phyloP scores from a whole-genome alignment of 2,888 invertebrate genomes.

The Drosophila sordidapex region DNA sequence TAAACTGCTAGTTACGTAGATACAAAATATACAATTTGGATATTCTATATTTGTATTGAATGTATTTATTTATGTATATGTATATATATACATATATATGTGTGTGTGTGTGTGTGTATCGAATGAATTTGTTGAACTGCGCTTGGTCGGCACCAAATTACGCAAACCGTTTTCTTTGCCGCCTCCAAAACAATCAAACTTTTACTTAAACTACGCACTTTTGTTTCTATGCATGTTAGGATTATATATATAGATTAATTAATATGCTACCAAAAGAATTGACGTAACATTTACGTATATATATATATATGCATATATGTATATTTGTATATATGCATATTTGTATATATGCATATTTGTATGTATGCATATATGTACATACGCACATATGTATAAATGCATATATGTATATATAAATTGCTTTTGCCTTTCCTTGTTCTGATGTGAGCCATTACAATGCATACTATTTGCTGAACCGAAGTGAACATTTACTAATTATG shows the following conservation, averaged over 20 bases:
- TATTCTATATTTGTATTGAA: constrained; percentile 39
- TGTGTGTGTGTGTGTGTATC: constrained; percentile 38
- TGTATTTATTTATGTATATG: constrained; percentile 51
- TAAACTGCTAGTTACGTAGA: constrained; percentile 23
- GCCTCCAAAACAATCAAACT: constrained; percentile 23
- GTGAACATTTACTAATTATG: constrained; percentile 8
- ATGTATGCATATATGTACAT: constrained; percentile 7
- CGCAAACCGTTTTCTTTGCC: constrained; percentile 9
- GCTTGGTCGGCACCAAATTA: constrained; percentile 39
- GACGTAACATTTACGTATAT: constrained; percentile 31
- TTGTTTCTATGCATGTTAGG: constrained; percentile 31
- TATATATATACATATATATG: constrained; percentile 32
- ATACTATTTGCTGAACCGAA: constrained; percentile 13
- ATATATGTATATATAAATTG: constrained; percentile 10
- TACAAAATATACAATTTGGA: constrained; percentile 30
- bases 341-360: constrained; percentile 12
- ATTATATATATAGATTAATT: constrained; percentile 17
- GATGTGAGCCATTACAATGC: constrained; percentile 16
- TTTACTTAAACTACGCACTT: constrained; percentile 60
- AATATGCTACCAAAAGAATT: constrained; percentile 42
- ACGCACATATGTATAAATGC: constrained; percentile 1
- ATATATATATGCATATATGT: background rate
- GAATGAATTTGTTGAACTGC: constrained; percentile 41
- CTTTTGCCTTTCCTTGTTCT: constrained; percentile 2
- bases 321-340: background rate